Evolutionary conservation across 2,113 vertebrate genomes (phyloP), one percentile per base, ranked within the genome.

Genomic region (Phalacrocorax carbo): DNA sequence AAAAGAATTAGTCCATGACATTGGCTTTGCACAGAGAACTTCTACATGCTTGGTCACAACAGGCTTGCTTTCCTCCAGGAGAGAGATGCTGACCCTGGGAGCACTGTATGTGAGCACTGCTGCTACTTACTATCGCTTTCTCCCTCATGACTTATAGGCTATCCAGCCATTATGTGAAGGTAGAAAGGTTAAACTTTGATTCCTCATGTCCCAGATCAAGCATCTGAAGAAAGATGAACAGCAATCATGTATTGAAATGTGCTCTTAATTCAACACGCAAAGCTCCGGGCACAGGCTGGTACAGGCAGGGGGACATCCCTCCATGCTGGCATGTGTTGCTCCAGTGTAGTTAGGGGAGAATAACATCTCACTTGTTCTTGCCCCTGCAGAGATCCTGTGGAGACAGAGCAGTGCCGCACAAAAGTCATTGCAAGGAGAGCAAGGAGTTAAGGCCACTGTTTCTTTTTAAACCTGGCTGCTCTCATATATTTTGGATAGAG

Each of bases 61-160:
- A 71, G 4, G 11, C 7, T 69, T 85, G 6, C 7, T 12, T 76
- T 82, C 15, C 12, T 73, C n/a, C 16, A 62, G 6, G 26, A 57
- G 14, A 27, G 10, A 83, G 20, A 61, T 21, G 12, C 34, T 52
- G 32, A 48, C 20, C 5, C 29, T 7, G 0, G 3, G 9, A 62
- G 5, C 4, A 18, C 6, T 21, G 10, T 19, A 17, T 66, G 10
- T 11, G 15, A 57, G 9, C 0, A 1, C 5, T 66, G 15, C 11
- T 0, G 0, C 15, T 34, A 13, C 15, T 48, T 85, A 54, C 4
- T 49, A 4, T 23, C 8, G 11, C 1, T 32, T 21, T 48, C 10
- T 71, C 22, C 26, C 38, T 48, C 21, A 55, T 6, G 8, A 15
- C 25, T 68, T 48, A 14, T 2, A n/a, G 16, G 4, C 26, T 72